Evolutionary conservation across 2,888 invertebrate genomes (phyloP).

Genomic region (Craniophora ligustri): DNA sequence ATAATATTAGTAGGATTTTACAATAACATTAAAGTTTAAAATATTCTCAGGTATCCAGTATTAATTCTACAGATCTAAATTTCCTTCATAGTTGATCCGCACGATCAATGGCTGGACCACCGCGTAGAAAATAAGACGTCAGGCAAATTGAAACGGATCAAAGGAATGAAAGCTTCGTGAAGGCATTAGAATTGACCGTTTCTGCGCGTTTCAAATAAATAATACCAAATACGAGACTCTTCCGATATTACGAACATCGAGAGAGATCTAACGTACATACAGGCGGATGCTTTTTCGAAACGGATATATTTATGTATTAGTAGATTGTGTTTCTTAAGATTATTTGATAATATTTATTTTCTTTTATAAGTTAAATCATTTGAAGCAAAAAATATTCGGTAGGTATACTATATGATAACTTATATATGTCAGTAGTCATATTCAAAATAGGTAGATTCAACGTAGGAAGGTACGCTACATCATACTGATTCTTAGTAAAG

Average conservation of each 20-base stretch:
- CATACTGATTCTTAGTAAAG: not conserved
- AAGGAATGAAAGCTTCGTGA: conserved; percentile 74
- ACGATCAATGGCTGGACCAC: conserved; percentile 73
- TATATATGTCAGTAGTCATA: too few relatives aligned
- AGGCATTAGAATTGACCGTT: conserved; percentile 81
- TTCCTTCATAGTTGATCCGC: conserved; percentile 19
- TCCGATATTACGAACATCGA: conserved; percentile 69
- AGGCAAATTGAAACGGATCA: conserved; percentile 83
- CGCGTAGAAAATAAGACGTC: conserved; percentile 84
- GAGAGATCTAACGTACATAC: conserved; percentile 53
- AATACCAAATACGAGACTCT: conserved; percentile 73
- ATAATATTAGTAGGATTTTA: too few relatives aligned
- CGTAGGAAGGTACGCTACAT: too few relatives aligned
- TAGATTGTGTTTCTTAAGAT: not conserved
- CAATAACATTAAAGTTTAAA: too few relatives aligned
- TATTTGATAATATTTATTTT: too few relatives aligned
- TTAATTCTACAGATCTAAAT: conserved; percentile 14
- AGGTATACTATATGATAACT: too few relatives aligned
- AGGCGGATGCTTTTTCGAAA: conserved; percentile 56
- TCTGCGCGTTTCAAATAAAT: conserved; percentile 78
- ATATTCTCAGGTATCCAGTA: not conserved
- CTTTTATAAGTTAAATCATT: too few relatives aligned
- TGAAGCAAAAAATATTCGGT: too few relatives aligned
- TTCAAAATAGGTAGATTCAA: too few relatives aligned
- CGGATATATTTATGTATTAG: not conserved